Percentiles rank a stretch among this genome's conserved stretches.
Evolutionary conservation across 2,888 invertebrate genomes (phyloP).

Genomic region (Idaea straminata): DNA sequence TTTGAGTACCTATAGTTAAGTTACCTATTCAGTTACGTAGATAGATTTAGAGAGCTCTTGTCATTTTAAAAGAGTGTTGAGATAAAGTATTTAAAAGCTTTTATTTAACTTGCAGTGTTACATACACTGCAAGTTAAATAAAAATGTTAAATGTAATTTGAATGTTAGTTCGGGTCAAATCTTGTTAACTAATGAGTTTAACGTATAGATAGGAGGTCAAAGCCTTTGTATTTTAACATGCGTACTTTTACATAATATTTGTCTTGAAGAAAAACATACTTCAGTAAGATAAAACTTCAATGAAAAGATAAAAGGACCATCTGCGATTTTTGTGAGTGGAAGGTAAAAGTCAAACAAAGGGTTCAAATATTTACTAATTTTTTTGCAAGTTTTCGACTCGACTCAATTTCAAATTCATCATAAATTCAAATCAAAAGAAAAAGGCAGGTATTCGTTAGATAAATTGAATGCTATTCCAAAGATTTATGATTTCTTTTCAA

Average conservation of each 20-base stretch:
- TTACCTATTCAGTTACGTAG: too few relatives aligned
- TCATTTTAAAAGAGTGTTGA: too few relatives aligned
- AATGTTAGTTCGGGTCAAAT: too few relatives aligned
- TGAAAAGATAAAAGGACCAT: neutral
- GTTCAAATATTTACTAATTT: neutral
- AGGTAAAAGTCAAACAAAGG: neutral
- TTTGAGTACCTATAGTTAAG: too few relatives aligned
- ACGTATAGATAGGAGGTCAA: too few relatives aligned
- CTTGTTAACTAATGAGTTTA: too few relatives aligned
- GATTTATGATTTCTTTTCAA: constrained; percentile 1
- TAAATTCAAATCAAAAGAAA: neutral
- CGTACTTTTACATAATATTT: neutral
- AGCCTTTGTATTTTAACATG: too few relatives aligned
- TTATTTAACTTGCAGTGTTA: too few relatives aligned
- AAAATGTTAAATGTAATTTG: too few relatives aligned
- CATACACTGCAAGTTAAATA: too few relatives aligned
- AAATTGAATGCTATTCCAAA: neutral
- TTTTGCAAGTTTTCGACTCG: neutral
- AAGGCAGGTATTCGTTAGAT: neutral
- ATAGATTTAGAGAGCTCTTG: too few relatives aligned
- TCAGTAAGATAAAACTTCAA: neutral
- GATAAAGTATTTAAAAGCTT: too few relatives aligned
- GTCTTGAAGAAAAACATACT: neutral
- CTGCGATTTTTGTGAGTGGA: neutral
- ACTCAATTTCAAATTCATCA: neutral